Conservation (phyloP, 2,888 invertebrate genomes). For the Folsomia candida region DNA sequence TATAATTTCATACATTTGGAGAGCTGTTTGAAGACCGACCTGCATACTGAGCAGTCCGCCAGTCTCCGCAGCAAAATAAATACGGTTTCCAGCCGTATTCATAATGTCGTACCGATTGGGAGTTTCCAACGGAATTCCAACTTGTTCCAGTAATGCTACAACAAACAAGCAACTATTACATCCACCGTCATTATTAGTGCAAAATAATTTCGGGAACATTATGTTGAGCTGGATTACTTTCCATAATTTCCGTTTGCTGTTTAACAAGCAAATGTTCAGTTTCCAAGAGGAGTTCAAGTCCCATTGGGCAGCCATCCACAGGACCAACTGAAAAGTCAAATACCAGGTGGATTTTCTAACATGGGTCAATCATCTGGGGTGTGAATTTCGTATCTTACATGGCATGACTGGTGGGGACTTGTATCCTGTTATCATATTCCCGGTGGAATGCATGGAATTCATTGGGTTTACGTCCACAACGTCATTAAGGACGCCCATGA, state of each 20-base stretch:
- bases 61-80: conserved; percentile 14
- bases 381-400: neutral
- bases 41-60: conserved; percentile 9
- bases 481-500: conserved; percentile 14
- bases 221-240: too few species aligned
- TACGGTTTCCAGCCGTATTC: neutral
- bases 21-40: too few species aligned
- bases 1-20: too few species aligned
- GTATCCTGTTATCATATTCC: neutral
- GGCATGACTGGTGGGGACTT: conserved; percentile 4
- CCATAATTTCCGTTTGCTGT: conserved; percentile 15
- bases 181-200: too few species aligned
- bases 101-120: conserved; percentile 11
- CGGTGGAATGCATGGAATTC: conserved; percentile 10
- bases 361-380: too few species aligned
- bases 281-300: conserved; percentile 8
- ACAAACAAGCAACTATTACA: too few species aligned
- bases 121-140: conserved; percentile 9
- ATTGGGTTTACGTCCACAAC: conserved; percentile 12
- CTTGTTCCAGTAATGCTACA: conserved; percentile 11
- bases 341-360: neutral
- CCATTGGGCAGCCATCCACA: conserved; percentile 10
- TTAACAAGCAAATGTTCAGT: conserved; percentile 16
- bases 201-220: too few species aligned
- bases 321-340: neutral